These are phyloP conservation scores for Cathartes aura DNA, from an alignment of 2,113 vertebrate species.

Conservation along the genomic window DNA sequence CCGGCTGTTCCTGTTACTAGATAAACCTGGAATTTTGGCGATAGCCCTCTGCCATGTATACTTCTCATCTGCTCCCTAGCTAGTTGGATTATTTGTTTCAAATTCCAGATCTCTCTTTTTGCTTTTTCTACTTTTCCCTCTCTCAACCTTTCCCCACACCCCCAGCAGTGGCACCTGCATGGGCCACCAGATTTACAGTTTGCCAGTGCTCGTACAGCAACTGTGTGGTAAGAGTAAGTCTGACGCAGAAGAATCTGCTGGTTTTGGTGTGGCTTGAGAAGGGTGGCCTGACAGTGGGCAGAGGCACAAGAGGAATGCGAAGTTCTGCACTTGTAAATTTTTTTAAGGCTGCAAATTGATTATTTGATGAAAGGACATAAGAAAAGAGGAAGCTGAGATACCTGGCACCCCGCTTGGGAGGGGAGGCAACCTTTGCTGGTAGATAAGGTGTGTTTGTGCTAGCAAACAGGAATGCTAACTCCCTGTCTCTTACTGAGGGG, in stretches of 20 bases:
- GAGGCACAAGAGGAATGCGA: background rate
- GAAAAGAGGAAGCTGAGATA: background rate
- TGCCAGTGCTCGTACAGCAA: fast-evolving
- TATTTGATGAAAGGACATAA: background rate
- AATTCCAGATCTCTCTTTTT: background rate
- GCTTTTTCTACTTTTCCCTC: background rate
- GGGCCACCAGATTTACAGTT: background rate
- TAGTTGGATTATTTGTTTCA: background rate
- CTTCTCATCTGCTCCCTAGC: background rate
- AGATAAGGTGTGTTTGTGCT: background rate
- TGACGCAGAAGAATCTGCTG: background rate
- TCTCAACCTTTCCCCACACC: background rate
- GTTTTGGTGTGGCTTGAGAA: background rate
- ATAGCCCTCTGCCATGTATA: fast-evolving
- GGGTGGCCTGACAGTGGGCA: background rate
- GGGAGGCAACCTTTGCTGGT: background rate
- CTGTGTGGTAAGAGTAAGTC: no score
- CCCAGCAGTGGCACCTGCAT: background rate
- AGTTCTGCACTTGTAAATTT: background rate
- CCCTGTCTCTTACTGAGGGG: background rate
- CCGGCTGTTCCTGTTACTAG: background rate
- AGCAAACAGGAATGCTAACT: background rate
- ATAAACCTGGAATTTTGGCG: background rate
- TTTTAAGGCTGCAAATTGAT: background rate
- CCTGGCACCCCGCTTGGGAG: background rate